phyloP scores from a whole-genome alignment of 1,140 invertebrate genomes.

The Cataglyphis hispanica region DNA sequence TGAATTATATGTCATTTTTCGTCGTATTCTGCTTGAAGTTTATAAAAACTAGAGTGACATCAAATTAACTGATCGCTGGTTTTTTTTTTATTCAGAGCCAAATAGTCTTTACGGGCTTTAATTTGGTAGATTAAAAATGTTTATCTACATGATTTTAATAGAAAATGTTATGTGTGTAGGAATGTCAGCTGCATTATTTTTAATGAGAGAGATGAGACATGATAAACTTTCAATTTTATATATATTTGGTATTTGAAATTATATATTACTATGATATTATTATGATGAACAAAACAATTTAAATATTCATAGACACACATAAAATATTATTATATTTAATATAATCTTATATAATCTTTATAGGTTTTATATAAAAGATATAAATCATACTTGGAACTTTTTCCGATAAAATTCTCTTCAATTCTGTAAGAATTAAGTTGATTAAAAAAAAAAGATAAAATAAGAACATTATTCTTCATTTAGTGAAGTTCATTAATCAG shows the following conservation, averaged over 20 bases:
- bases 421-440: background rate
- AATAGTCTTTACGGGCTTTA: background rate
- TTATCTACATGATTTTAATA: slow-evolving; percentile 9
- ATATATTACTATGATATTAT: background rate
- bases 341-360: too few species aligned
- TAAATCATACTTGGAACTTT: background rate
- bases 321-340: too few species aligned
- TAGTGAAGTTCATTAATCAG: background rate
- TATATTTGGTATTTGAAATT: background rate
- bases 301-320: background rate
- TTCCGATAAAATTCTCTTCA: background rate
- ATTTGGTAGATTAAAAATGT: background rate
- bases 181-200: background rate
- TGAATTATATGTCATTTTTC: slow-evolving; percentile 40
- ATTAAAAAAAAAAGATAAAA: background rate
- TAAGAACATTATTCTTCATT: background rate
- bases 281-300: background rate
- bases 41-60: background rate
- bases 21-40: slow-evolving; percentile 20
- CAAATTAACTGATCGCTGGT: slow-evolving; percentile 12
- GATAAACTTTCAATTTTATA: slow-evolving; percentile 16
- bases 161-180: background rate
- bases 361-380: background rate
- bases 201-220: background rate
- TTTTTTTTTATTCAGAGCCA: background rate